Conservation (phyloP, 2,888 invertebrate genomes). For the Tuberolachnus salignus region DNA sequence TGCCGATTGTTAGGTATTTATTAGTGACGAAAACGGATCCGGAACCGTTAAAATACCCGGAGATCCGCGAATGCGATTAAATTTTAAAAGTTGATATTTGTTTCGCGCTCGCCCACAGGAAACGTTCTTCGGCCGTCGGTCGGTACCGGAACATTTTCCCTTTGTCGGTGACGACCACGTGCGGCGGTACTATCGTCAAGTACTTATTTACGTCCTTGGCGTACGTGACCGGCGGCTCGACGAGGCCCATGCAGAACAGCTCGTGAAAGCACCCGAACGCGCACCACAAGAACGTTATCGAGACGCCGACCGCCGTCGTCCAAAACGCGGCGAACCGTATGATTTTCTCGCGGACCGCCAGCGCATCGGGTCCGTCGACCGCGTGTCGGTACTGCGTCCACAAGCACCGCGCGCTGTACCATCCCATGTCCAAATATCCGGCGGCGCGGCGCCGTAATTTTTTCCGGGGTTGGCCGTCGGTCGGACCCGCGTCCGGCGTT, state of each 20-base stretch:
- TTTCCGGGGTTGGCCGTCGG: too few relatives aligned
- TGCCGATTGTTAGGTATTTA: too few relatives aligned
- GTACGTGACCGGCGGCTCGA: background rate
- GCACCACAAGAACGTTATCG: conserved; percentile 11
- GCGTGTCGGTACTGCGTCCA: conserved; percentile 8
- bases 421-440: conserved; percentile 24
- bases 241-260: conserved; percentile 14
- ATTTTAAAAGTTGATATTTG: conserved; percentile 18
- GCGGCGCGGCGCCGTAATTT: background rate
- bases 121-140: conserved; percentile 38
- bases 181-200: conserved; percentile 25
- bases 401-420: conserved; percentile 8
- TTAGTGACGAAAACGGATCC: background rate
- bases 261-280: conserved; percentile 23
- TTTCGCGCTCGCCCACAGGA: conserved; percentile 30
- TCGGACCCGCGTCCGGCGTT: background rate
- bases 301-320: background rate
- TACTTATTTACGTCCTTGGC: conserved; percentile 33
- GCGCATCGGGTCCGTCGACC: background rate
- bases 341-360: background rate
- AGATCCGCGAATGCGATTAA: background rate
- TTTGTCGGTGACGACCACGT: conserved; percentile 28
- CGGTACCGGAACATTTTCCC: conserved; percentile 25
- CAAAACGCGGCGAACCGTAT: background rate
- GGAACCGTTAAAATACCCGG: background rate